A percentile compares a stretch with the other conserved stretches of the same genome.
These are phyloP conservation scores for Sebastes diploproa DNA, from an alignment of 2,797 vertebrate species.

Conservation along the genomic window DNA sequence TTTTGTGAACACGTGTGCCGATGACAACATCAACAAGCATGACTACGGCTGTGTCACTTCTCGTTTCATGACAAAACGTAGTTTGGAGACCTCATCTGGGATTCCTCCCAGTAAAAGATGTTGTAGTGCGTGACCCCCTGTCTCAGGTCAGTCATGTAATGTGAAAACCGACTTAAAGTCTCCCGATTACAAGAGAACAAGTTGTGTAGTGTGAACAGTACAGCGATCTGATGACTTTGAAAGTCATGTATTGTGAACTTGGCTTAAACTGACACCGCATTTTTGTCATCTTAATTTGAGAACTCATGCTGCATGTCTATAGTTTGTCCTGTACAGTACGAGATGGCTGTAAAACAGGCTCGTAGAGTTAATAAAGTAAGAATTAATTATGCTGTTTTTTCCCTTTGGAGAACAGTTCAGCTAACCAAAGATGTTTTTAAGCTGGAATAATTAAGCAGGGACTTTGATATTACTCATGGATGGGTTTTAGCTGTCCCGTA, in stretches of 20 bases:
- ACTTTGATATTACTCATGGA: neutral
- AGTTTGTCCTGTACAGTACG: neutral
- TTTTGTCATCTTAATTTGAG: neutral
- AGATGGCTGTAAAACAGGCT: neutral
- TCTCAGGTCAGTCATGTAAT: fast-evolving
- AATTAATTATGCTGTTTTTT: neutral
- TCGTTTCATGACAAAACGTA: neutral
- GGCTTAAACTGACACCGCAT: neutral
- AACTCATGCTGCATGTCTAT: neutral
- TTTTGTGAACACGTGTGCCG: neutral
- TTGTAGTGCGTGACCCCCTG: neutral
- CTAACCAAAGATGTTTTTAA: neutral
- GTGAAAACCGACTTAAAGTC: neutral
- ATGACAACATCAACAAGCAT: neutral
- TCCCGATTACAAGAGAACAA: neutral
- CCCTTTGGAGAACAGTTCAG: neutral
- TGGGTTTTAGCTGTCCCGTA: neutral
- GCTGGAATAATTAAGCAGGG: neutral
- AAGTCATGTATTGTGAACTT: no score
- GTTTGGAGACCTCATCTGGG: neutral
- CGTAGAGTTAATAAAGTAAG: neutral
- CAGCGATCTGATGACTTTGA: no score
- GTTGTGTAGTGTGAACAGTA: no score
- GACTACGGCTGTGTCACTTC: neutral
- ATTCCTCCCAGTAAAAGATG: neutral